Conservation (phyloP, 2,888 invertebrate species). For the Cacoxenus indagator region DNA sequence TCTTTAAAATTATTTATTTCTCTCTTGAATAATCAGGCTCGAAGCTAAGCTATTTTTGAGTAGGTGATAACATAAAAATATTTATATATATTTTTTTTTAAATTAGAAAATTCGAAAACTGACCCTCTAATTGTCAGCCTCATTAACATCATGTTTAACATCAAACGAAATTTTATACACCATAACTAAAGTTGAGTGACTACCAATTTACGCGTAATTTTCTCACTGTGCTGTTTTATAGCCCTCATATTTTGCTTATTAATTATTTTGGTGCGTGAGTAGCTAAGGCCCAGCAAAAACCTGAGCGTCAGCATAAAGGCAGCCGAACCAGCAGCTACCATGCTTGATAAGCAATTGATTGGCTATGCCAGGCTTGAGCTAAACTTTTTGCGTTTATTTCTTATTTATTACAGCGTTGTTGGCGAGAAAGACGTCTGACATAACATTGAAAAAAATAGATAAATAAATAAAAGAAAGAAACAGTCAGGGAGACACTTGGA, state of each 20-base stretch:
- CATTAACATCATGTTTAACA: too few species aligned
- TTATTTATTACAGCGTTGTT: slow-evolving; percentile 2
- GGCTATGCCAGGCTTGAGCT: neutral
- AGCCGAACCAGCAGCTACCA: neutral
- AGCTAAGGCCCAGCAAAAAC: neutral
- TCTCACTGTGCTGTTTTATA: slow-evolving; percentile 1
- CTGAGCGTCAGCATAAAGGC: neutral
- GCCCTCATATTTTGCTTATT: slow-evolving; percentile 21
- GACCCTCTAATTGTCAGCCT: too few species aligned
- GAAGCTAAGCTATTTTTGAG: too few species aligned
- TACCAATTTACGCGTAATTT: neutral
- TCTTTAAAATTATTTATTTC: too few species aligned
- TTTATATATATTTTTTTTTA: too few species aligned
- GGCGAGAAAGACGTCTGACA: neutral
- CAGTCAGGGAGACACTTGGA: neutral
- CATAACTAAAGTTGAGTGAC: too few species aligned
- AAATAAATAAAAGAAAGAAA: neutral
- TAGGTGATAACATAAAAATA: too few species aligned
- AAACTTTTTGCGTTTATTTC: slow-evolving; percentile 10
- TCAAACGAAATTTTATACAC: too few species aligned
- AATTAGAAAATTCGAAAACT: too few species aligned
- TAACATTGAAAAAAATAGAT: neutral
- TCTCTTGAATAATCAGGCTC: too few species aligned
- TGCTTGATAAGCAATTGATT: slow-evolving; percentile 28
- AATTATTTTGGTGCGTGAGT: neutral